Percentiles rank a stretch among this genome's conserved stretches.
phyloP scores from a whole-genome alignment of 2,113 vertebrate genomes.

The Vanacampus margaritifer region DNA sequence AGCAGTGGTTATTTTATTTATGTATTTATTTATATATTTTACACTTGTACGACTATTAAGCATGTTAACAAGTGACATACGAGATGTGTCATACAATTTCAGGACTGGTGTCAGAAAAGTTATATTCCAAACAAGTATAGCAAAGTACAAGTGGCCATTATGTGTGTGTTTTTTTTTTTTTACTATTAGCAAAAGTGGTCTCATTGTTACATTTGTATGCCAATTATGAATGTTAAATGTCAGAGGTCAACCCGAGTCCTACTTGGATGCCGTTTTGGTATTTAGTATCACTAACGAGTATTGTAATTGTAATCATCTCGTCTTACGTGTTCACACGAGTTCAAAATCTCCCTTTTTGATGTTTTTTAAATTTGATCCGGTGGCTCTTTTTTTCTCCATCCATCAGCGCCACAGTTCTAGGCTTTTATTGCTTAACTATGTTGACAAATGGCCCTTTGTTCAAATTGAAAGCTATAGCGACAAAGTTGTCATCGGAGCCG shows the following conservation, averaged over 20 bases:
- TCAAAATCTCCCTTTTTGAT: conserved; percentile 43
- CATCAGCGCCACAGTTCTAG: conserved; percentile 57
- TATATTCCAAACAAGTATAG: too few relatives aligned
- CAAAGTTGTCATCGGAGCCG: conserved; percentile 79
- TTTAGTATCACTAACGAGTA: neutral
- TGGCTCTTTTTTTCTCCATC: conserved; percentile 26
- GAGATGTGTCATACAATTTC: too few relatives aligned
- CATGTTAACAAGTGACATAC: too few relatives aligned
- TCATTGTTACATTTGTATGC: neutral
- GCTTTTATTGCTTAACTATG: conserved; percentile 74
- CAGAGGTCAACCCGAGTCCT: neutral
- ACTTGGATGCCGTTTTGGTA: neutral
- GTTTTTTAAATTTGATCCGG: conserved; percentile 16
- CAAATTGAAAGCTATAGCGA: conserved; percentile 71
- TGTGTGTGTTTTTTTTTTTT: neutral
- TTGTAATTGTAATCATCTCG: conserved; percentile 39
- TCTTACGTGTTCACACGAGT: conserved; percentile 44
- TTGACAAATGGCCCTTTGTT: conserved; percentile 78
- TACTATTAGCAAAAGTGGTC: neutral
- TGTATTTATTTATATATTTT: too few relatives aligned
- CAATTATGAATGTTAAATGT: neutral
- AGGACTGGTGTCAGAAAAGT: too few relatives aligned
- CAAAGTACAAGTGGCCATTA: neutral
- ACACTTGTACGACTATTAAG: too few relatives aligned
- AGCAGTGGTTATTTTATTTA: too few relatives aligned